Evolutionary conservation across 1,140 invertebrate genomes (phyloP).

Genomic region (Ectropis grisescens): DNA sequence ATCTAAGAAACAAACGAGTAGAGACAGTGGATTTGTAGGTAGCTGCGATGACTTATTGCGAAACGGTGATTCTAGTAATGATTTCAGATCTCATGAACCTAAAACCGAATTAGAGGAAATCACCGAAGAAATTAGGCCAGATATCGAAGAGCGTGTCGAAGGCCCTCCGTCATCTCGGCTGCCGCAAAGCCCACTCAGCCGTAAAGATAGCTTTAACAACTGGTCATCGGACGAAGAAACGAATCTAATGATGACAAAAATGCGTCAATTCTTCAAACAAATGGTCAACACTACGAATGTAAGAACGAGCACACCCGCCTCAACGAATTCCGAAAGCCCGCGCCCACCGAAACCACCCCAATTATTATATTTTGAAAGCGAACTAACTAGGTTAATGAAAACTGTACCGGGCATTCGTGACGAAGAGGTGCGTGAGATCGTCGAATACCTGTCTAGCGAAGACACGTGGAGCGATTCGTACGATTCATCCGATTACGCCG

Average conservation of each 20-base stretch:
- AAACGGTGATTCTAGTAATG: conserved; percentile 70
- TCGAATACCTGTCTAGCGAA: conserved; percentile 91
- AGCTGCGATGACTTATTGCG: conserved; percentile 89
- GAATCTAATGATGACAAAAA: conserved; percentile 95
- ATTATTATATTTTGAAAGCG: conserved; percentile 88
- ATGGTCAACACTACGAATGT: conserved; percentile 80
- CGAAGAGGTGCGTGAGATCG: conserved; percentile 91
- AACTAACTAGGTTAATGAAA: conserved; percentile 91
- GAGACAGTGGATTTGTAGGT: conserved; percentile 89
- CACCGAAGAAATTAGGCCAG: conserved; percentile 64
- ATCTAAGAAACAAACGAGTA: conserved; percentile 80
- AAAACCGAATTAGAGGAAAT: conserved; percentile 73
- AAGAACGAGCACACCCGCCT: conserved; percentile 70
- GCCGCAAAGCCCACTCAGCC: conserved; percentile 72
- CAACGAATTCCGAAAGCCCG: conserved; percentile 71
- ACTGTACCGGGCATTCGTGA: conserved; percentile 91
- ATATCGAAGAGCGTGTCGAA: conserved; percentile 57
- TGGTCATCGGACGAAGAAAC: conserved; percentile 95
- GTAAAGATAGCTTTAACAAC: conserved; percentile 93
- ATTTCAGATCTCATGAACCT: conserved; percentile 63
- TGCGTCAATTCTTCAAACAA: conserved; percentile 92
- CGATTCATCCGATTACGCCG: conserved; percentile 91
- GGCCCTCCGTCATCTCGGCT: conserved; percentile 45
- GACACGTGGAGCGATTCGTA: conserved; percentile 95
- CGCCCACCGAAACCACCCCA: conserved; percentile 83